A percentile compares a stretch with the other conserved stretches of the same genome.
These are phyloP conservation scores for Drosophila kanekoi DNA, from an alignment of 2,888 invertebrate genomes.

Conservation along the genomic window DNA sequence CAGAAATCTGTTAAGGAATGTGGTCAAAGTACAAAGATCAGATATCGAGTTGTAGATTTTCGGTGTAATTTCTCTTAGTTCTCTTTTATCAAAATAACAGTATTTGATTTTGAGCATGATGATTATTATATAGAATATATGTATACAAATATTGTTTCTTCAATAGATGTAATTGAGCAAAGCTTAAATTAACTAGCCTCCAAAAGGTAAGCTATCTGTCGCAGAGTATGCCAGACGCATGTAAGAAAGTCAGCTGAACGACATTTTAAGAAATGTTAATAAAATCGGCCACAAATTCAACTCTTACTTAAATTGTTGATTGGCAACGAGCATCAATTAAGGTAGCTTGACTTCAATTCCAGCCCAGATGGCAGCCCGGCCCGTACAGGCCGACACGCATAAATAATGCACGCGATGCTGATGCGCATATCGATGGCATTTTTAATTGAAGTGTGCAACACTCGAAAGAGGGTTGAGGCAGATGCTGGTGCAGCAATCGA, in stretches of 20 bases:
- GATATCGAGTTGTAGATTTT: too few relatives aligned
- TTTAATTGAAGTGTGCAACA: conserved; percentile 63
- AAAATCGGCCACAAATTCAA: background rate
- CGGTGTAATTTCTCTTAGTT: too few relatives aligned
- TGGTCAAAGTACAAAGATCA: background rate
- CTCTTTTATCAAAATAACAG: too few relatives aligned
- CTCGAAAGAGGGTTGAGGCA: background rate
- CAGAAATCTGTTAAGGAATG: background rate
- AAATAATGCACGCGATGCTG: conserved; percentile 61
- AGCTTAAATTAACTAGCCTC: too few relatives aligned
- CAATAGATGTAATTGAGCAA: too few relatives aligned
- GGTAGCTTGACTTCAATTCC: conserved; percentile 21
- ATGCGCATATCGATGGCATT: conserved; percentile 69
- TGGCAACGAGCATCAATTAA: conserved; percentile 22
- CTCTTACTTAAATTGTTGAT: conserved; percentile 12
- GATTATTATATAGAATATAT: too few relatives aligned
- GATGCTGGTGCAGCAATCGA: conserved; percentile 2
- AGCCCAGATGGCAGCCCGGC: background rate
- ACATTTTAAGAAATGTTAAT: background rate
- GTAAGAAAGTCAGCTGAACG: background rate
- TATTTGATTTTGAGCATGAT: too few relatives aligned
- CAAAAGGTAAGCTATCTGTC: too few relatives aligned
- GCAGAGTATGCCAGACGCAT: background rate
- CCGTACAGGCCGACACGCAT: conserved; percentile 30
- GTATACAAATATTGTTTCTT: too few relatives aligned